Evolutionary conservation across 2,113 vertebrate species (phyloP).

Genomic region (Laterallus jamaicensis): DNA sequence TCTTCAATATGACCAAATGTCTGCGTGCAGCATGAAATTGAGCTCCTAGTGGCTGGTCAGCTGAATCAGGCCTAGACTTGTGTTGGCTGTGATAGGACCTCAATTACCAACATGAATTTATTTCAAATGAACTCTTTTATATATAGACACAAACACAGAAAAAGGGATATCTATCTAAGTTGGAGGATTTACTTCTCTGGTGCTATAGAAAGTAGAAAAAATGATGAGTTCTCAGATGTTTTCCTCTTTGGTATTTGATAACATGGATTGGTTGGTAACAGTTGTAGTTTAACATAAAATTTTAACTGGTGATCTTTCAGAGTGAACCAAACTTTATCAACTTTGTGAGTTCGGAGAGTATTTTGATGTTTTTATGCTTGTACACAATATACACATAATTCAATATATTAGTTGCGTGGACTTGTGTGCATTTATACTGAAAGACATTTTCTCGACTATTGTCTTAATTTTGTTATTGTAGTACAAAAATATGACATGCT

Average conservation of each 20-base stretch:
- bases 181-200: neutral
- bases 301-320: neutral
- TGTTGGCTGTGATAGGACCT: neutral
- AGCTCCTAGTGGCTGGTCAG: neutral
- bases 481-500: neutral
- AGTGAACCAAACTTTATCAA: neutral
- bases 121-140: neutral
- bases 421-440: neutral
- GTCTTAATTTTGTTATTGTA: neutral
- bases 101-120: neutral
- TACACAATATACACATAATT: neutral
- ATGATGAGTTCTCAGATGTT: neutral
- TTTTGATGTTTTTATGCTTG: neutral
- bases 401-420: neutral
- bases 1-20: neutral
- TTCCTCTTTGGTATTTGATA: neutral
- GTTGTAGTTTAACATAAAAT: neutral
- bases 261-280: neutral
- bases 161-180: neutral
- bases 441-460: neutral
- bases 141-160: fast-evolving
- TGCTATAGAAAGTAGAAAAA: neutral
- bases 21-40: neutral
- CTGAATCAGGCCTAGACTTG: neutral
- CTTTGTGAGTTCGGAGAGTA: neutral